Conservation (phyloP, 2,888 invertebrate species). For the Rotaria macrura region DNA sequence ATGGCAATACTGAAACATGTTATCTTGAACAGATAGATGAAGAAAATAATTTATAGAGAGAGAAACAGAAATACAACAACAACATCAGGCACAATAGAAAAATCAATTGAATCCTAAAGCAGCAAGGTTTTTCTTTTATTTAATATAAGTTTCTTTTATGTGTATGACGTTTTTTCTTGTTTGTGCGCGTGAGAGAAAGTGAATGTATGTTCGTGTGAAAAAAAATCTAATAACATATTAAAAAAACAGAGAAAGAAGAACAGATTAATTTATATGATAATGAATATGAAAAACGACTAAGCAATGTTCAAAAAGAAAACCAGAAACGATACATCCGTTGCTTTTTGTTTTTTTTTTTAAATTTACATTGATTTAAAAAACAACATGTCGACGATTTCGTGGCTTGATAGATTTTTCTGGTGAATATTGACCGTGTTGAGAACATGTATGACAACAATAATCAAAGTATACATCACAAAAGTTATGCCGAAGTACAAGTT, state of each 20-base stretch:
- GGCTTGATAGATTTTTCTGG: neutral
- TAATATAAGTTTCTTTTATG: neutral
- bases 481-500: conserved; percentile 17
- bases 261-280: conserved; percentile 2
- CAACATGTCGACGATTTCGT: neutral
- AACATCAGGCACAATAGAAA: too few species aligned
- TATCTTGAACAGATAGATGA: conserved; percentile 17
- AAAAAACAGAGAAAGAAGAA: neutral
- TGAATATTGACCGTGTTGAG: neutral
- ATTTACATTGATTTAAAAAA: neutral
- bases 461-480: conserved; percentile 19
- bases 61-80: too few species aligned
- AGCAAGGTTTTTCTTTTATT: neutral
- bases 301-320: neutral
- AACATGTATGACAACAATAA: conserved; percentile 15
- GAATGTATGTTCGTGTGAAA: neutral
- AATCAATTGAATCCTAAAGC: neutral
- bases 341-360: neutral
- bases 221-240: neutral
- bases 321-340: neutral
- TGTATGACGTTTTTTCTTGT: neutral
- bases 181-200: neutral
- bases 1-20: neutral
- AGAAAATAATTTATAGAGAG: neutral
- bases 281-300: conserved; percentile 1